Evolutionary conservation across 2,888 invertebrate species (phyloP), one percentile per base, ranked within the genome.

Genomic region (Adineta ricciae): DNA sequence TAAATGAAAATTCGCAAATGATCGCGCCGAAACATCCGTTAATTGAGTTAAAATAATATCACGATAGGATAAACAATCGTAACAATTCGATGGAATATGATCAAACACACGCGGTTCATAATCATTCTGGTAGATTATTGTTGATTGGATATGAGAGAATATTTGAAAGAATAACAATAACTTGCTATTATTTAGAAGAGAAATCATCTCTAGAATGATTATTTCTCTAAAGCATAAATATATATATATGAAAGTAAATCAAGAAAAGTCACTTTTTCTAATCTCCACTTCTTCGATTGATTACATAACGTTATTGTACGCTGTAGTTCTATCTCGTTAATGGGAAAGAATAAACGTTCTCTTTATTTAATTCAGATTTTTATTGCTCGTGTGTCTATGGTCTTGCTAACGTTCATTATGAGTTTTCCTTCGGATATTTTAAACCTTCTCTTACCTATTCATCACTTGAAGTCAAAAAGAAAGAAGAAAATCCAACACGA

Each of bases 1-100:
- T n/a, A 78, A 78, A 41, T 78, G 21, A 78, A 78, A 78, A 41
- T 78, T 78, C n/a, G 21, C 41, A 78, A 78, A 78, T 78, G 78
- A 78, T 41, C 24, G 5, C 14, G 11, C n/a, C 24, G 78, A 41
- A 9, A 78, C 41, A 78, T 78, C 78, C 1, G 38, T 78, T 78
- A 78, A 41, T n/a, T 78, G 78, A 41, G 78, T 41, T n/a, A 78
- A 41, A 24, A 78, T 78, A 11, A 78, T 78, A 41, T 78, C 78
- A n/a, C 78, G 78, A 78, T 78, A 78, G 0, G 41, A 41, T 78
- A 78, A 78, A 78, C 78, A 78, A 41, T 78, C 78, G 9, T 78
- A 78, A 41, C 78, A 78, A 78, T 78, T 41, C 9, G 9, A 41
- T n/a, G 78, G 78, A n/a, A 78, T 78, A 41, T 78, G 5, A 78